phyloP scores from a whole-genome alignment of 2,888 invertebrate species.

The Leucozona laternaria region DNA sequence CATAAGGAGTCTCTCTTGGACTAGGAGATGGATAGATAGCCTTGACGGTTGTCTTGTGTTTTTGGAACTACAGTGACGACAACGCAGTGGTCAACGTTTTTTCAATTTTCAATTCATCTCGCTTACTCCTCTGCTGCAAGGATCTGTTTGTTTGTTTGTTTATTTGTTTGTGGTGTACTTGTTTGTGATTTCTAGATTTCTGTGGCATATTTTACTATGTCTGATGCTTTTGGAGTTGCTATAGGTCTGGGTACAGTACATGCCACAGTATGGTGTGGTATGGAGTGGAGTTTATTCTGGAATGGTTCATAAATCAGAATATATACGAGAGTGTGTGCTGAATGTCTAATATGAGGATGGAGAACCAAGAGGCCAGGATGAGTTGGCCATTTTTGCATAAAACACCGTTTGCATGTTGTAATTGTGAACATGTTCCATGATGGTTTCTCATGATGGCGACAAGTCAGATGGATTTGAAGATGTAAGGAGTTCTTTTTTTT shows the following conservation, averaged over 20 bases:
- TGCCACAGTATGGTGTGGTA: slow-evolving; percentile 38
- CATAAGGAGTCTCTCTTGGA: slow-evolving; percentile 30
- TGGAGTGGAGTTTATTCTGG: slow-evolving; percentile 35
- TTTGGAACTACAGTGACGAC: slow-evolving; percentile 63
- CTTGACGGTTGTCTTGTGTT: slow-evolving; percentile 73
- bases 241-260: slow-evolving; percentile 38
- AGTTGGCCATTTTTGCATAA: slow-evolving; percentile 66
- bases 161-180: slow-evolving; percentile 52
- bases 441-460: slow-evolving; percentile 63
- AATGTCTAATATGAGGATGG: slow-evolving; percentile 59
- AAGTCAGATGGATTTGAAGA: slow-evolving; percentile 45
- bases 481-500: slow-evolving; percentile 3
- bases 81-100: slow-evolving; percentile 52
- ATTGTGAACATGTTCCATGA: slow-evolving; percentile 67
- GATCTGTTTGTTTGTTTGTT: slow-evolving; percentile 20
- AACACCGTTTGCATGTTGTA: slow-evolving; percentile 73
- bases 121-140: neutral
- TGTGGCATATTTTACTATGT: slow-evolving; percentile 69
- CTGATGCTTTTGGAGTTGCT: slow-evolving; percentile 31
- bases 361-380: slow-evolving; percentile 28
- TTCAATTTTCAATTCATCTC: slow-evolving; percentile 44
- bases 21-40: slow-evolving; percentile 69
- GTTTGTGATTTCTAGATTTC: slow-evolving; percentile 71
- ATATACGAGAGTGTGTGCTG: slow-evolving; percentile 59
- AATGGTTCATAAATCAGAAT: slow-evolving; percentile 74